These are phyloP conservation scores for Leucoraja ocellata DNA, from an alignment of 2,797 vertebrate species.

Conservation along the genomic window DNA sequence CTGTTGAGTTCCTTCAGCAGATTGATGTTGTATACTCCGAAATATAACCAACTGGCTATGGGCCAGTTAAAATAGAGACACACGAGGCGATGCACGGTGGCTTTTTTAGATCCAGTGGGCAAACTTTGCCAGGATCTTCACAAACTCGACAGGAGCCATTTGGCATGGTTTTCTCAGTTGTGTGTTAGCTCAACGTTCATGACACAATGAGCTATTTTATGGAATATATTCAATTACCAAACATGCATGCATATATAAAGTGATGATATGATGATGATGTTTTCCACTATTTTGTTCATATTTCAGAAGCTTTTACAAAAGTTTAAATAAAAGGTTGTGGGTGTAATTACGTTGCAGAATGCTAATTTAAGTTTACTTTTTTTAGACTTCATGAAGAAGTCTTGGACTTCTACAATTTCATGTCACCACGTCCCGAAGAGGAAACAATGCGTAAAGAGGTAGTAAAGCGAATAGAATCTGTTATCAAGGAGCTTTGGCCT, in stretches of 20 bases:
- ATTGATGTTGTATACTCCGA: too few relatives aligned
- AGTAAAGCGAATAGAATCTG: slow-evolving; percentile 83
- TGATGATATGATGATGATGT: neutral
- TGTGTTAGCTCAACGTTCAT: neutral
- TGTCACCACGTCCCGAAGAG: slow-evolving; percentile 91
- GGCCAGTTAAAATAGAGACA: neutral
- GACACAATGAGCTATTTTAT: neutral
- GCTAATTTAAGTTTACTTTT: neutral
- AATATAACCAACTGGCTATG: neutral
- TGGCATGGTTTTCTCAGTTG: neutral
- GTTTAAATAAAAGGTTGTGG: neutral
- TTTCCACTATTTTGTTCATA: neutral
- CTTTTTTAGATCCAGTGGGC: neutral
- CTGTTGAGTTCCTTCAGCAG: too few relatives aligned
- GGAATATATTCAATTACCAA: neutral
- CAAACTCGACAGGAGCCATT: neutral
- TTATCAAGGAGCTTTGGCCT: slow-evolving; percentile 95
- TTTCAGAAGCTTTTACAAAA: neutral
- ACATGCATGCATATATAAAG: too few relatives aligned
- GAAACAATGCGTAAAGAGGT: slow-evolving; percentile 94
- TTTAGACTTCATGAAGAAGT: slow-evolving; percentile 90
- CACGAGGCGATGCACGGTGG: neutral
- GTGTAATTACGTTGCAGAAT: neutral
- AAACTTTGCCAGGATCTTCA: neutral
- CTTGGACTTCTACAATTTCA: slow-evolving; percentile 95